Evolutionary conservation across 2,113 vertebrate genomes (phyloP).

Genomic region (Amblyornis subalaris): DNA sequence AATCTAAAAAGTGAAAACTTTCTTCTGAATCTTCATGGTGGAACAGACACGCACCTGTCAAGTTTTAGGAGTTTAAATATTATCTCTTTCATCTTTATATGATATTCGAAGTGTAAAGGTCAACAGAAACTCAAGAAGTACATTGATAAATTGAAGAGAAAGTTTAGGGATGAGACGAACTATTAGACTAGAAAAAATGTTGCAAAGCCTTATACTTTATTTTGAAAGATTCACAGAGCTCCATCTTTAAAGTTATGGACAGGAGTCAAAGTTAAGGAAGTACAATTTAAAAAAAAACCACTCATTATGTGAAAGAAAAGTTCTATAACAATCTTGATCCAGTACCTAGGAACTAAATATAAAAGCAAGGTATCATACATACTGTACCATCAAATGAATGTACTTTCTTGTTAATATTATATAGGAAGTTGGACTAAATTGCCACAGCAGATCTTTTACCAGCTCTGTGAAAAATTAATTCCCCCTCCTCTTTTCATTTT

Average conservation of each 20-base stretch:
- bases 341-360: not conserved
- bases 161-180: not conserved
- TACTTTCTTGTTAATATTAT: not conserved
- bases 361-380: not conserved
- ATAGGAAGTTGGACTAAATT: not conserved
- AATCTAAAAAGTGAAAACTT: not conserved
- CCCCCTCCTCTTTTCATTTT: not conserved
- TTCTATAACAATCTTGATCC: accelerated
- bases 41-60: not conserved
- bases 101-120: not conserved
- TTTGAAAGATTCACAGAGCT: not conserved
- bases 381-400: not conserved
- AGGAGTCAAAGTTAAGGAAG: not conserved
- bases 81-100: not conserved
- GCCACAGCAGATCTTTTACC: not conserved
- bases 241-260: not conserved
- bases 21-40: not conserved
- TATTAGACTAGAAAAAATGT: not conserved
- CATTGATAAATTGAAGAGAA: not conserved
- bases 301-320: not conserved
- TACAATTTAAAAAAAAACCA: not conserved
- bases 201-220: not conserved
- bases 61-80: not conserved
- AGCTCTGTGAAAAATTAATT: not conserved
- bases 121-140: not conserved